These are phyloP conservation scores for Macrosiphum euphorbiae DNA, from an alignment of 2,888 invertebrate species.

Conservation along the genomic window DNA sequence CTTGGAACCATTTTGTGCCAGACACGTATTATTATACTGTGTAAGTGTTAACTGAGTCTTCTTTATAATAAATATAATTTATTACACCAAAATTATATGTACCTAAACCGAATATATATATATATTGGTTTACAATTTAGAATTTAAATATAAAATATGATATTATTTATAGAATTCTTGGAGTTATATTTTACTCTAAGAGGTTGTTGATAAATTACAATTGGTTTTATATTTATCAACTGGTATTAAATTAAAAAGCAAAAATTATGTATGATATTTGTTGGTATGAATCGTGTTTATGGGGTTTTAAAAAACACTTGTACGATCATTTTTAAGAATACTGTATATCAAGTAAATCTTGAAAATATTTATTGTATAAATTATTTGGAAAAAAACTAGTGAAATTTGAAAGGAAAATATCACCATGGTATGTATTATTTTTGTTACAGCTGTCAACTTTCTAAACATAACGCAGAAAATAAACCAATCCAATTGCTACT, in stretches of 20 bases:
- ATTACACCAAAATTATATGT: background rate
- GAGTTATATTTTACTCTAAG: background rate
- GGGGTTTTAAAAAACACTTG: background rate
- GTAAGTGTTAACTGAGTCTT: background rate
- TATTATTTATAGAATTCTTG: background rate
- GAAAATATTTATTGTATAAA: background rate
- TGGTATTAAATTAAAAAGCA: background rate
- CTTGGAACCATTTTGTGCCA: constrained; percentile 14
- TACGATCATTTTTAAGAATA: background rate
- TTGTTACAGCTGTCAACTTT: background rate
- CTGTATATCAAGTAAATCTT: background rate
- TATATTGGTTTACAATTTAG: background rate
- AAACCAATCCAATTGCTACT: background rate
- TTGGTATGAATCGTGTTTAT: background rate
- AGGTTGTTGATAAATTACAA: background rate
- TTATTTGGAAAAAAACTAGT: background rate
- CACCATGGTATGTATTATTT: background rate
- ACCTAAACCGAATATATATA: background rate
- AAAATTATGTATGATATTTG: background rate
- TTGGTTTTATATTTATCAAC: background rate
- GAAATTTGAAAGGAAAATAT: background rate
- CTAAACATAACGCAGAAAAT: background rate
- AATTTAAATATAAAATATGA: background rate
- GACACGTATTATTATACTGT: constrained; percentile 30
- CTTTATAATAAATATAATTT: background rate